These are phyloP conservation scores for Auanema freiburgensis DNA, from an alignment of 2,888 invertebrate species.

Conservation along the genomic window DNA sequence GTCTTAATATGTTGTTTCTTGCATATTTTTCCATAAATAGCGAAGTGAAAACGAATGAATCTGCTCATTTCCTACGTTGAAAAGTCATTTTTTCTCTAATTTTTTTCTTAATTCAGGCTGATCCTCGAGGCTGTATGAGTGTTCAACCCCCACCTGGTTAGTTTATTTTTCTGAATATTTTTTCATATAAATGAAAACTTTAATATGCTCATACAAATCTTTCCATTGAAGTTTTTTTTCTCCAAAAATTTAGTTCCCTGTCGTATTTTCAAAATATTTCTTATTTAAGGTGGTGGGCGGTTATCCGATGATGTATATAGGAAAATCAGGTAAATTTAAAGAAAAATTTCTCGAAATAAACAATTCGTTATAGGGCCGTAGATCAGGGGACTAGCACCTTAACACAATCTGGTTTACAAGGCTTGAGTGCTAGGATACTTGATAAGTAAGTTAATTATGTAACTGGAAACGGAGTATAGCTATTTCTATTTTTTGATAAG, in stretches of 20 bases:
- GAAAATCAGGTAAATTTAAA: constrained; percentile 37
- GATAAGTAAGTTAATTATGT: constrained; percentile 42
- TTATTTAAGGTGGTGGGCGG: constrained; percentile 38
- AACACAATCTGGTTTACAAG: constrained; percentile 54
- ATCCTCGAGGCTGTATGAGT: constrained; percentile 17
- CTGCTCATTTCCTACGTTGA: neutral
- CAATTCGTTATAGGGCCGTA: constrained; percentile 39
- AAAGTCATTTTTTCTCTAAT: neutral
- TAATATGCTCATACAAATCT: neutral
- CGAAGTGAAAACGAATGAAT: neutral
- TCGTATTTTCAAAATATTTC: neutral
- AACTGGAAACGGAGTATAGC: neutral
- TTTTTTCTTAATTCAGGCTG: neutral
- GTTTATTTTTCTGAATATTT: constrained; percentile 5
- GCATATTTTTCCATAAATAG: constrained; percentile 1
- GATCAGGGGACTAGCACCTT: constrained; percentile 61
- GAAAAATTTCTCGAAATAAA: neutral
- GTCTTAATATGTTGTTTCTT: neutral
- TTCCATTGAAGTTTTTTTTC: neutral
- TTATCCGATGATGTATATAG: constrained; percentile 59
- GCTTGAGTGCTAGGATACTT: constrained; percentile 61
- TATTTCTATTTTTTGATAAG: neutral
- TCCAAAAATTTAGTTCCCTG: constrained; percentile 1
- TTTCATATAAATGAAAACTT: constrained; percentile 1
- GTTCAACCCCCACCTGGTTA: constrained; percentile 42